These are phyloP conservation scores for Heteronetta atricapilla DNA, from an alignment of 2,113 vertebrate species.

Conservation along the genomic window DNA sequence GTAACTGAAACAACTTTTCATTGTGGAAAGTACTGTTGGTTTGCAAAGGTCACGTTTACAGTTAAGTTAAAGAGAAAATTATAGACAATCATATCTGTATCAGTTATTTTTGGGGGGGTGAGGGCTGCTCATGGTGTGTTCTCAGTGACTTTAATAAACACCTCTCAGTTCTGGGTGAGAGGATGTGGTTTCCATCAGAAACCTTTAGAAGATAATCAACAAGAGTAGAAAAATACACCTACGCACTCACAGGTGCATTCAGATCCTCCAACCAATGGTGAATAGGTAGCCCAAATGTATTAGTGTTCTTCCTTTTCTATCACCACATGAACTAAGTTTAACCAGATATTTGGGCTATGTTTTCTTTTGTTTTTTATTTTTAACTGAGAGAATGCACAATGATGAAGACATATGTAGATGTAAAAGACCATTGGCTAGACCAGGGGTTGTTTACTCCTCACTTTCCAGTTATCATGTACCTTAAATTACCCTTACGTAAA, in stretches of 20 bases:
- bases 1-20: conserved; percentile 37
- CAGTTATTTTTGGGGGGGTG: not conserved
- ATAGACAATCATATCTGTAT: conserved; percentile 16
- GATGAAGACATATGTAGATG: not conserved
- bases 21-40: conserved; percentile 64
- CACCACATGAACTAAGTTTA: not conserved
- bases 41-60: conserved; percentile 57
- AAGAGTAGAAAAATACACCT: conserved; percentile 80
- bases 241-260: conserved; percentile 76
- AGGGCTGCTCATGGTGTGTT: conserved; percentile 51
- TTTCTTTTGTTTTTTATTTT: no score
- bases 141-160: conserved; percentile 77
- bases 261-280: not conserved
- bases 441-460: not conserved
- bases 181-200: conserved; percentile 85
- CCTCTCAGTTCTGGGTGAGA: conserved; percentile 72
- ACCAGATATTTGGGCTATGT: not conserved
- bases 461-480: not conserved
- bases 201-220: conserved; percentile 78
- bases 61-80: conserved; percentile 49
- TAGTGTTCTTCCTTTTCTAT: not conserved
- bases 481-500: not conserved
- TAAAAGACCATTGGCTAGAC: not conserved
- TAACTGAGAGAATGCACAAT: not conserved
- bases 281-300: conserved; percentile 18